phyloP scores from a whole-genome alignment of 2,888 invertebrate genomes.

The Leptopilina drosophilae region DNA sequence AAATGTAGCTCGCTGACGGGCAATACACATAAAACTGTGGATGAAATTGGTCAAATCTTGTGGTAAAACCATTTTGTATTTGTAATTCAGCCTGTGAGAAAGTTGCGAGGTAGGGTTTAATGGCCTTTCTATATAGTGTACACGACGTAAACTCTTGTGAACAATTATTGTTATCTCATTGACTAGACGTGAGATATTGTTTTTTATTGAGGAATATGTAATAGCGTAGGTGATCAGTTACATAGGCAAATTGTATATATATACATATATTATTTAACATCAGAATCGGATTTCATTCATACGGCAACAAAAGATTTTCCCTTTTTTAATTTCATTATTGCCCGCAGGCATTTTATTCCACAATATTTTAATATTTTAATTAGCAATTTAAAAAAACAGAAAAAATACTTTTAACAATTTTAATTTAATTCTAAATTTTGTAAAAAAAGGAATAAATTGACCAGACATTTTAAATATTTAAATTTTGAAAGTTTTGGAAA shows the following conservation, averaged over 20 bases:
- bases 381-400: too few relatives aligned
- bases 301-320: too few relatives aligned
- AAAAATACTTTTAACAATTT: too few relatives aligned
- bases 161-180: conserved; percentile 27
- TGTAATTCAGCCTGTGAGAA: conserved; percentile 48
- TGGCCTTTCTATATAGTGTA: conserved; percentile 34
- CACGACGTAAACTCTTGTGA: neutral
- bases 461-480: too few relatives aligned
- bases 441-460: too few relatives aligned
- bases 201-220: neutral
- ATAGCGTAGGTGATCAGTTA: conserved; percentile 7
- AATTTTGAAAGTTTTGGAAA: too few relatives aligned
- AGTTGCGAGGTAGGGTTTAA: conserved; percentile 47
- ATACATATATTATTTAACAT: neutral
- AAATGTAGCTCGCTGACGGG: conserved; percentile 29
- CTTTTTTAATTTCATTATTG: too few relatives aligned
- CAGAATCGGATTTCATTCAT: neutral
- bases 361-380: too few relatives aligned
- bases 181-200: neutral
- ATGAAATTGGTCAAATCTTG: conserved; percentile 20
- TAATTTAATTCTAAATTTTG: too few relatives aligned
- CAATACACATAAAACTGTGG: conserved; percentile 41
- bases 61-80: conserved; percentile 53
- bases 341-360: too few relatives aligned
- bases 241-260: neutral